Evolutionary conservation across 2,113 vertebrate genomes (phyloP).

Genomic region (Chionodraco myersi): DNA sequence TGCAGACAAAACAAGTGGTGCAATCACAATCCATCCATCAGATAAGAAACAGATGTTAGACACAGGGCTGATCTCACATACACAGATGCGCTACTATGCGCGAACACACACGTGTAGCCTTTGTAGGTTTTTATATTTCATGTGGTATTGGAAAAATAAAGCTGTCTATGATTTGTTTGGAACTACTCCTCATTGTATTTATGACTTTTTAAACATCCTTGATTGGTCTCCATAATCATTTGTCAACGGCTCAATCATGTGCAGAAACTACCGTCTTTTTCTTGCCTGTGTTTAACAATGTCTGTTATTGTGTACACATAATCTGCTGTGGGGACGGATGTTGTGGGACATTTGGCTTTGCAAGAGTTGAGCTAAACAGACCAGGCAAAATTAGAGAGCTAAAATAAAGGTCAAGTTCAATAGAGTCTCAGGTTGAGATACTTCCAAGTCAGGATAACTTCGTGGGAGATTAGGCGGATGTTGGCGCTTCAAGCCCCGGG

Average conservation of each 20-base stretch:
- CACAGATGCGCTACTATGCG: slow-evolving; percentile 7
- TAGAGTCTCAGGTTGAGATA: slow-evolving; percentile 30
- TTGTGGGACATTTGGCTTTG: slow-evolving; percentile 52
- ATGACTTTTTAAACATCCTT: slow-evolving; percentile 58
- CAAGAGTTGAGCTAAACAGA: slow-evolving; percentile 59
- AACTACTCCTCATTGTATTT: slow-evolving; percentile 46
- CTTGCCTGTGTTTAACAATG: slow-evolving; percentile 46
- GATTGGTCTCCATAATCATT: slow-evolving; percentile 52
- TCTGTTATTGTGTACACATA: slow-evolving; percentile 40
- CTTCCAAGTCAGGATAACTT: slow-evolving; percentile 40
- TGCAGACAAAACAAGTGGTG: slow-evolving; percentile 78
- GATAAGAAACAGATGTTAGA: slow-evolving; percentile 76
- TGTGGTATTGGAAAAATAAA: slow-evolving; percentile 49
- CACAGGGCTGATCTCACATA: slow-evolving; percentile 21
- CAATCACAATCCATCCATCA: slow-evolving; percentile 70
- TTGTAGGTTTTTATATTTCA: slow-evolving; percentile 49
- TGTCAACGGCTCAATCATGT: slow-evolving; percentile 44
- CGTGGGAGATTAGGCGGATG: slow-evolving; percentile 41
- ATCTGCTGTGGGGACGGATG: slow-evolving; percentile 45
- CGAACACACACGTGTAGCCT: slow-evolving; percentile 20
- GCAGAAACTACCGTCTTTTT: slow-evolving; percentile 47
- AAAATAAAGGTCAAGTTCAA: slow-evolving; percentile 56
- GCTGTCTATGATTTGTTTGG: slow-evolving; percentile 56
- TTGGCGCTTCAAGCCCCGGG: slow-evolving; percentile 7
- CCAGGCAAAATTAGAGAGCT: slow-evolving; percentile 42